A percentile compares a stretch with the other conserved stretches of the same genome.
phyloP scores from a whole-genome alignment of 2,888 invertebrate genomes.

The Eledona agricola region DNA sequence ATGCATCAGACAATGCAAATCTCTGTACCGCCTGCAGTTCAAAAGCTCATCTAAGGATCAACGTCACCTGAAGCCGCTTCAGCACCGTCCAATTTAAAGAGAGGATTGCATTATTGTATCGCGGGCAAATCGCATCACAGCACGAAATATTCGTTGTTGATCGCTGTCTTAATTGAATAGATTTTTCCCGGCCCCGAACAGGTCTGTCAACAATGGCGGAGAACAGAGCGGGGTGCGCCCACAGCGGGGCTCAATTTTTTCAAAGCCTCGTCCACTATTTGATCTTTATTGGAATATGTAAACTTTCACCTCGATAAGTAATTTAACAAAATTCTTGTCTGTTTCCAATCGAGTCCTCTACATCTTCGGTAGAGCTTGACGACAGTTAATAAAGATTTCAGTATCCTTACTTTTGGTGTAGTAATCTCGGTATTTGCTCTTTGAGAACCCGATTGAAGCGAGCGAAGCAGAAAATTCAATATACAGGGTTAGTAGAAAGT shows the following conservation, averaged over 20 bases:
- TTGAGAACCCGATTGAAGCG: no score
- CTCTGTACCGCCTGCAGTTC: neutral
- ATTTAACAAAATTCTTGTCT: no score
- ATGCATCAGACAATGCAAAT: constrained; percentile 2
- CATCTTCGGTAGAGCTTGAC: no score
- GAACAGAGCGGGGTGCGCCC: constrained; percentile 13
- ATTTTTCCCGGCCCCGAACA: constrained; percentile 3
- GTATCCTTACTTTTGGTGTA: no score
- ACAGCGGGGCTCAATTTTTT: constrained; percentile 7
- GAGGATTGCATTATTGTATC: constrained; percentile 5
- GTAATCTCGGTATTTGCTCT: no score
- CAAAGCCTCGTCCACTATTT: constrained; percentile 1
- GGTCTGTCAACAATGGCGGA: constrained; percentile 16
- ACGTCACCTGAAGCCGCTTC: neutral
- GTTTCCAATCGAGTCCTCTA: no score
- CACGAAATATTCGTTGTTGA: constrained; percentile 1
- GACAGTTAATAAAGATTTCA: no score
- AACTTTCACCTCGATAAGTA: no score
- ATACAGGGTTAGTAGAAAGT: no score
- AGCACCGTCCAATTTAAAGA: constrained; percentile 7
- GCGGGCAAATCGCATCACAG: neutral
- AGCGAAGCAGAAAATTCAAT: no score
- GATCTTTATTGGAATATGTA: no score
- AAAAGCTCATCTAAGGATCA: neutral
- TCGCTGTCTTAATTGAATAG: constrained; percentile 12